phyloP scores from a whole-genome alignment of 2,888 invertebrate species.

The Drosophila macrospina region DNA sequence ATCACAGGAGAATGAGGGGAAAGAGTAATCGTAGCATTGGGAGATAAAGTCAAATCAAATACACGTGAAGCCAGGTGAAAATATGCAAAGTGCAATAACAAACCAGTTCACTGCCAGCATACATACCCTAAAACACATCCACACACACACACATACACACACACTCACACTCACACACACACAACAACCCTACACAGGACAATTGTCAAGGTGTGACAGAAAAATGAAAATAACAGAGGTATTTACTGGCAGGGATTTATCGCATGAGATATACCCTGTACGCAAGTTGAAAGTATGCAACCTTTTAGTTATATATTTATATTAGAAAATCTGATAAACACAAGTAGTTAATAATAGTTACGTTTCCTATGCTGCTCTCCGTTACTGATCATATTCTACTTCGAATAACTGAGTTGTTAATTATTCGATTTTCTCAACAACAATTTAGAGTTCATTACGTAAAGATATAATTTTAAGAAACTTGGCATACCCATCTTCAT shows the following conservation, averaged over 20 bases:
- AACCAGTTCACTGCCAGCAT: conserved; percentile 31
- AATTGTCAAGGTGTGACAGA: conserved; percentile 58
- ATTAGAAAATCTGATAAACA: no score
- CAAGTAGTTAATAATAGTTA: no score
- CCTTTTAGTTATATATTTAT: not conserved
- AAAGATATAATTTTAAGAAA: no score
- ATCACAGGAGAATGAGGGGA: conserved; percentile 13
- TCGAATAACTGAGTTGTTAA: not conserved
- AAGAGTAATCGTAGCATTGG: conserved; percentile 27
- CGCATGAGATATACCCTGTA: not conserved
- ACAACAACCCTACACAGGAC: conserved; percentile 27
- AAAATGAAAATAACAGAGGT: conserved; percentile 15
- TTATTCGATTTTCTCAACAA: not conserved
- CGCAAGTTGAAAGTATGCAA: not conserved
- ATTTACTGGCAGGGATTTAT: not conserved
- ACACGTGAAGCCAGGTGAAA: conserved; percentile 49
- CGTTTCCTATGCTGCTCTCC: no score
- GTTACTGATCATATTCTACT: no score
- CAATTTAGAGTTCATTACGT: no score
- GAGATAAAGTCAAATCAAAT: conserved; percentile 58
- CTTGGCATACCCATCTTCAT: not conserved
- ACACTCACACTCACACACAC: conserved; percentile 6
- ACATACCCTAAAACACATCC: conserved; percentile 6
- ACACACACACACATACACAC: conserved; percentile 9
- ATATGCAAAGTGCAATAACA: conserved; percentile 66